Evolutionary conservation across 2,113 vertebrate genomes (phyloP).

Genomic region (Notothenia rossii): DNA sequence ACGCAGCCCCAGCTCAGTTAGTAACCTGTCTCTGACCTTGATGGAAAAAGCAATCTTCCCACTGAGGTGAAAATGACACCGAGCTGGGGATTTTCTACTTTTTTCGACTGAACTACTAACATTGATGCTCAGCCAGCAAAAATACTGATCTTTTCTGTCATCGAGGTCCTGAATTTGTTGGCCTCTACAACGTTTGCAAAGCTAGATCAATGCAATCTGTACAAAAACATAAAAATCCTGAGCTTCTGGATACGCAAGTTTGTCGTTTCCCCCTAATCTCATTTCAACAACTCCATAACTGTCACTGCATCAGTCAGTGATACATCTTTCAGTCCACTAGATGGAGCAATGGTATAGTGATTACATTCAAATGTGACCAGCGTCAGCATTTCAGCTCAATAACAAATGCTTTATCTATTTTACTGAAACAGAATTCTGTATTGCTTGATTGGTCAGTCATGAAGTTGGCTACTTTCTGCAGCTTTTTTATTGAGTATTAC

Average conservation of each 20-base stretch:
- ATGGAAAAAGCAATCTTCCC: slow-evolving; percentile 77
- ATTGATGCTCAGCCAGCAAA: slow-evolving; percentile 45
- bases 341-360: slow-evolving; percentile 69
- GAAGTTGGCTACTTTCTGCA: slow-evolving; percentile 15
- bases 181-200: slow-evolving; percentile 30
- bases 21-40: slow-evolving; percentile 80
- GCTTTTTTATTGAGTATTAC: slow-evolving; percentile 37
- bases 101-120: slow-evolving; percentile 49
- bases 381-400: slow-evolving; percentile 48
- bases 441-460: slow-evolving; percentile 25
- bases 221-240: background rate
- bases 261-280: background rate
- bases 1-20: slow-evolving; percentile 62
- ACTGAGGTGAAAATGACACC: slow-evolving; percentile 58
- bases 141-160: slow-evolving; percentile 25
- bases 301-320: slow-evolving; percentile 9
- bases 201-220: slow-evolving; percentile 7
- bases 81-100: slow-evolving; percentile 62
- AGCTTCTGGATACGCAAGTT: background rate
- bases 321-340: slow-evolving; percentile 71
- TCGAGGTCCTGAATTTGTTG: background rate
- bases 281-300: slow-evolving; percentile 20
- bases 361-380: slow-evolving; percentile 8
- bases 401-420: slow-evolving; percentile 53
- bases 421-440: slow-evolving; percentile 31